Percentiles rank a stretch among this genome's conserved stretches.
Conservation (phyloP, 2,888 invertebrate genomes). For the Embidobia sp. region DNA sequence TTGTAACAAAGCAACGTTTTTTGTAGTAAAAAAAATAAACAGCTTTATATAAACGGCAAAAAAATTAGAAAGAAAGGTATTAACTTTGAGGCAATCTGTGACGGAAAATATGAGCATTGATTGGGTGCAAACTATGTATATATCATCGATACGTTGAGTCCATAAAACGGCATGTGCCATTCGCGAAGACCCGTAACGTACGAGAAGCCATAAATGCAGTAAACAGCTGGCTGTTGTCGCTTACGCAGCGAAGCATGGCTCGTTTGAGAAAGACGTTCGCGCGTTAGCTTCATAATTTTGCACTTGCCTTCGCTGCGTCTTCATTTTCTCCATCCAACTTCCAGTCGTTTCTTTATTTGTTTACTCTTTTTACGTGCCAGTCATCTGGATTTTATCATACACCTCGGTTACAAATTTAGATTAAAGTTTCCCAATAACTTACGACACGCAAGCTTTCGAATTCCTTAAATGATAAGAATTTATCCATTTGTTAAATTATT, state of each 20-base stretch:
- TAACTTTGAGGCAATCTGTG: conserved; percentile 30
- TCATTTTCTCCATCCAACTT: not conserved
- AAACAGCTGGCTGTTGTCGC: conserved; percentile 57
- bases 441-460: too few relatives aligned
- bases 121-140: conserved; percentile 37
- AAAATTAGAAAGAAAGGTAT: conserved; percentile 10
- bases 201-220: conserved; percentile 63
- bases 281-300: conserved; percentile 16
- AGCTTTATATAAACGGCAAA: too few relatives aligned
- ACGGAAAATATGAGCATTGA: conserved; percentile 56
- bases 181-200: conserved; percentile 64
- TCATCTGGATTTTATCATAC: conserved; percentile 8
- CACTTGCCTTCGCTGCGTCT: too few relatives aligned
- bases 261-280: conserved; percentile 25
- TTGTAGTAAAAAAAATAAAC: too few relatives aligned
- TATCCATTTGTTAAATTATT: too few relatives aligned
- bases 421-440: too few relatives aligned
- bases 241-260: conserved; percentile 23
- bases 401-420: too few relatives aligned
- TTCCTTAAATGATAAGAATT: too few relatives aligned
- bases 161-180: conserved; percentile 45
- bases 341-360: conserved; percentile 22
- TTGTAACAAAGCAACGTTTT: too few relatives aligned
- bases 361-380: not conserved
- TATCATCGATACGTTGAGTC: conserved; percentile 31